These are phyloP conservation scores for Ginglymostoma cirratum DNA, from an alignment of 2,113 vertebrate genomes.

Conservation along the genomic window DNA sequence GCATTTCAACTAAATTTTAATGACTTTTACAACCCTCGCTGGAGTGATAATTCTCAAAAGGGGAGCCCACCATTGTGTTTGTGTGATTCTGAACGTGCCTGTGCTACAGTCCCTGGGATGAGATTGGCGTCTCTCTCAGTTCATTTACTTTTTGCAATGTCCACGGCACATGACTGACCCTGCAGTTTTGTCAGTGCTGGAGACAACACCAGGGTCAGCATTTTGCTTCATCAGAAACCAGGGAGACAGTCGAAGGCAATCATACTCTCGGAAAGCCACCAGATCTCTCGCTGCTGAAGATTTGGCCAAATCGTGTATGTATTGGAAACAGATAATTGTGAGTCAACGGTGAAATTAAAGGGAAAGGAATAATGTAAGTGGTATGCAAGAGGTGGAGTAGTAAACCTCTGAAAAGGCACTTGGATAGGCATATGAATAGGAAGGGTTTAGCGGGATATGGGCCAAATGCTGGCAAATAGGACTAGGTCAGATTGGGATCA, in stretches of 20 bases:
- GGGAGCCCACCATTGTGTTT: neutral
- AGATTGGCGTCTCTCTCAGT: neutral
- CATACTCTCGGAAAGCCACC: neutral
- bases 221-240: neutral
- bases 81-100: neutral
- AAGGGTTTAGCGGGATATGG: too few species aligned
- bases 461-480: too few species aligned
- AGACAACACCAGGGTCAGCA: neutral
- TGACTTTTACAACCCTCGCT: neutral
- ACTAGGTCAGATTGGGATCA: too few species aligned
- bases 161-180: neutral
- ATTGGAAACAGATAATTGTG: neutral
- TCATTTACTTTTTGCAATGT: too few species aligned
- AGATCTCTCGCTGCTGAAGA: neutral
- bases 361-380: neutral
- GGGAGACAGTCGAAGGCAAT: neutral
- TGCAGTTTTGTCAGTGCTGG: neutral
- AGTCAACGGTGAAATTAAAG: neutral
- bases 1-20: conserved; percentile 2
- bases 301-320: neutral
- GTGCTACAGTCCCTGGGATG: neutral
- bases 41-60: neutral
- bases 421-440: too few species aligned
- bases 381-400: neutral
- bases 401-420: neutral